Percentiles rank a stretch among this genome's conserved stretches.
Conservation (phyloP, 2,113 vertebrate species). For the Ondatra zibethicus region DNA sequence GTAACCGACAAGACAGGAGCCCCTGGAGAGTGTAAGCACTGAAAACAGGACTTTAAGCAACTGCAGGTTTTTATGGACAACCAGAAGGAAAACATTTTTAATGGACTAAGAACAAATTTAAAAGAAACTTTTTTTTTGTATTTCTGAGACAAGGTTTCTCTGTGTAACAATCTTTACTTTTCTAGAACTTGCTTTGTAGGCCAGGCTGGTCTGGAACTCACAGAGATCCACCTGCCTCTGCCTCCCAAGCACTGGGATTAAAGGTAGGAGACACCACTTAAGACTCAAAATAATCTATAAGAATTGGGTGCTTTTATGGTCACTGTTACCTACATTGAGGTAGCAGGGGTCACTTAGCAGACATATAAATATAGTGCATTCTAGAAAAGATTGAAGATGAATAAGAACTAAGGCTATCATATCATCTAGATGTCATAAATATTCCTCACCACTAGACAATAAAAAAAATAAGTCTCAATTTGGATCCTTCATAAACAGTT, state of each 20-base stretch:
- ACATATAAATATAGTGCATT: conserved; percentile 1
- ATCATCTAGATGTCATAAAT: background rate
- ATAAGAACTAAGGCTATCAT: background rate
- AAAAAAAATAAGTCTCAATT: conserved; percentile 33
- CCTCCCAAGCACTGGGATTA: too few species aligned
- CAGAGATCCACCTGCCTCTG: too few species aligned
- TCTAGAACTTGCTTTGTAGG: too few species aligned
- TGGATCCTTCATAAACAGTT: conserved; percentile 13
- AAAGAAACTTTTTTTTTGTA: background rate
- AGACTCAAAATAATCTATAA: background rate
- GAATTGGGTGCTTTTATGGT: background rate
- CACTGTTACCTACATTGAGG: background rate
- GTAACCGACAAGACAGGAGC: background rate
- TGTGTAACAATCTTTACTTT: too few species aligned
- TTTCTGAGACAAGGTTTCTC: too few species aligned
- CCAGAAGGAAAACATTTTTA: conserved; percentile 3
- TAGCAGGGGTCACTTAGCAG: background rate
- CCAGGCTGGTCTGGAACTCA: too few species aligned
- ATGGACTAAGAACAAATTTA: conserved; percentile 5
- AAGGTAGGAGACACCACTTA: background rate
- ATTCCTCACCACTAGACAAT: background rate
- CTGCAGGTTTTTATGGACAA: background rate
- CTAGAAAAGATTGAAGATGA: background rate
- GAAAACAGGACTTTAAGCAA: background rate
- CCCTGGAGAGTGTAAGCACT: background rate